A percentile compares a stretch with the other conserved stretches of the same genome.
Conservation (phyloP, 2,888 invertebrate genomes). For the Pomacea canaliculata region DNA sequence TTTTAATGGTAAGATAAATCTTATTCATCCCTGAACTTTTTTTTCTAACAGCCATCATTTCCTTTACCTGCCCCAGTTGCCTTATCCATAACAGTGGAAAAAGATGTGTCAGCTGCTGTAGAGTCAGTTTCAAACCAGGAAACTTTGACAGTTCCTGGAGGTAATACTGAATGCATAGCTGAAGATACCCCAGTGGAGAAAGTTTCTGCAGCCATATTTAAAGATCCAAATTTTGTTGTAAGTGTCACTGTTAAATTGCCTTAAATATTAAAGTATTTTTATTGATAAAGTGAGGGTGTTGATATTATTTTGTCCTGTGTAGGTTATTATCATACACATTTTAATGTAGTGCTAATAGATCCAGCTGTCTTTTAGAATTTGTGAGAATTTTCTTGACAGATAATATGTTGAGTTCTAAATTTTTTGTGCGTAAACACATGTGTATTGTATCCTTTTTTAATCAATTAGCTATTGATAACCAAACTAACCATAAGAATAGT, state of each 20-base stretch:
- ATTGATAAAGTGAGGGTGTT: background rate
- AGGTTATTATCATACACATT: background rate
- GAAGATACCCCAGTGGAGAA: constrained; percentile 51
- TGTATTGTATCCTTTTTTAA: background rate
- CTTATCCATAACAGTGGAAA: background rate
- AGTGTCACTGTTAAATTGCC: constrained; percentile 30
- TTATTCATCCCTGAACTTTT: background rate
- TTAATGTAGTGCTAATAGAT: too few species aligned
- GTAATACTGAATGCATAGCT: constrained; percentile 32
- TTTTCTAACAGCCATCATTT: background rate
- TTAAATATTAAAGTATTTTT: background rate
- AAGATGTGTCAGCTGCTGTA: background rate
- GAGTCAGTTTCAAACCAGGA: constrained; percentile 4
- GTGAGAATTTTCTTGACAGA: too few species aligned
- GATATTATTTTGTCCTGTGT: background rate
- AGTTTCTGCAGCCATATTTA: constrained; percentile 65
- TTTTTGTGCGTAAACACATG: background rate
- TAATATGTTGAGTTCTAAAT: too few species aligned
- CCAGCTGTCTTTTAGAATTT: too few species aligned
- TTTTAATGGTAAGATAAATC: too few species aligned
- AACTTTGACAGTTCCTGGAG: constrained; percentile 24
- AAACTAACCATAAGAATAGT: background rate
- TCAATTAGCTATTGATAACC: background rate
- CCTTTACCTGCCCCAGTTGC: background rate
- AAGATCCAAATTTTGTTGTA: constrained; percentile 71